Conservation (phyloP, 1,140 invertebrate genomes). For the Phymastichus coffea region DNA sequence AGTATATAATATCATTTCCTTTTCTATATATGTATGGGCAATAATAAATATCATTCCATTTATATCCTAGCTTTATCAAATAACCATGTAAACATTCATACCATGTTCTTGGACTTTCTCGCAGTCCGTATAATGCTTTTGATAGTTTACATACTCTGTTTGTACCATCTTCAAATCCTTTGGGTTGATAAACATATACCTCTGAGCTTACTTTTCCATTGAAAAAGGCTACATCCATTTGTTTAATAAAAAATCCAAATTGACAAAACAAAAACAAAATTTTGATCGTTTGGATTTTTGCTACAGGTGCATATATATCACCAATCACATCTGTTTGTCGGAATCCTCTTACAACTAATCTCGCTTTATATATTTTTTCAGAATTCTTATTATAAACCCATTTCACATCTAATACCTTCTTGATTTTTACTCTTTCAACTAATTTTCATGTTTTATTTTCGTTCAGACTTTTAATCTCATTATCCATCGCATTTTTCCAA, state of each 20-base stretch:
- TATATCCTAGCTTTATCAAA: constrained; percentile 20
- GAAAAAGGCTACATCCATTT: constrained; percentile 1
- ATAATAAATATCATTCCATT: constrained; percentile 20
- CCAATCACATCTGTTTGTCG: too few relatives aligned
- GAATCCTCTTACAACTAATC: too few relatives aligned
- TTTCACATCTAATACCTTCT: too few relatives aligned
- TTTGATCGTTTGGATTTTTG: not conserved
- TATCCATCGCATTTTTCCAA: too few relatives aligned
- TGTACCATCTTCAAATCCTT: constrained; percentile 34
- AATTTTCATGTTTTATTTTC: too few relatives aligned
- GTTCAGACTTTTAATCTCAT: too few relatives aligned
- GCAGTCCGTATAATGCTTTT: constrained; percentile 43
- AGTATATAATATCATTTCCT: not conserved
- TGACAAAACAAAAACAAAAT: not conserved
- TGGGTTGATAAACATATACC: constrained; percentile 40
- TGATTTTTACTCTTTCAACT: too few relatives aligned
- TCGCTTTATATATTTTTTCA: too few relatives aligned
- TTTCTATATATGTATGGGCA: constrained; percentile 23
- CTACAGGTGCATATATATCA: too few relatives aligned
- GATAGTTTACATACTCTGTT: constrained; percentile 34
- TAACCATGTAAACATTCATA: constrained; percentile 31
- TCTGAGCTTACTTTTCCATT: not conserved
- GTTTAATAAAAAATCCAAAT: not conserved
- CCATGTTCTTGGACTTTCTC: constrained; percentile 38
- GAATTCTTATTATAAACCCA: too few relatives aligned